These are phyloP conservation scores for Gnatocerus cornutus DNA, from an alignment of 2,888 invertebrate species.

Conservation along the genomic window DNA sequence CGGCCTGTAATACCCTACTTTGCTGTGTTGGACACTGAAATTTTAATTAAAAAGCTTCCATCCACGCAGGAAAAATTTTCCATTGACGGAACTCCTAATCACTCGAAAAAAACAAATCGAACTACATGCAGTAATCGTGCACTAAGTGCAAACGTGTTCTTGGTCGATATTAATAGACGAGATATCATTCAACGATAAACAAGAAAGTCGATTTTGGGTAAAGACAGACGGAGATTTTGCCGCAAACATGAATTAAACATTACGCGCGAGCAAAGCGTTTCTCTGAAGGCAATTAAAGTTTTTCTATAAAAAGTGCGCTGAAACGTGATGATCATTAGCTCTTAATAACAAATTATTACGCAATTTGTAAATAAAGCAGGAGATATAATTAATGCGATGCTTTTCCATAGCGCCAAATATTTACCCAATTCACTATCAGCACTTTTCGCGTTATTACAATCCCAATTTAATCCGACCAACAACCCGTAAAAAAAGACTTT, in stretches of 20 bases:
- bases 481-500: constrained; percentile 17
- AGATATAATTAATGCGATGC: constrained; percentile 30
- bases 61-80: neutral
- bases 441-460: constrained; percentile 15
- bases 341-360: constrained; percentile 16
- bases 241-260: constrained; percentile 15
- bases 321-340: neutral
- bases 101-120: constrained; percentile 2
- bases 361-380: constrained; percentile 18
- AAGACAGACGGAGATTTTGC: neutral
- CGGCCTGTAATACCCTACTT: neutral
- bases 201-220: neutral
- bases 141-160: constrained; percentile 7
- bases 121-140: constrained; percentile 5
- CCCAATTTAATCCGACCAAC: constrained; percentile 8
- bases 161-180: constrained; percentile 1
- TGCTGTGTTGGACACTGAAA: neutral
- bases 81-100: neutral
- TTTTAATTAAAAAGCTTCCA: neutral
- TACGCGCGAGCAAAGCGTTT: neutral
- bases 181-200: neutral
- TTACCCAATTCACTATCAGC: constrained; percentile 21
- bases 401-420: constrained; percentile 14
- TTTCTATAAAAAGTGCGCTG: neutral
- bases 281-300: constrained; percentile 5